Conservation (phyloP, 2,797 vertebrate species). For the Onychomys arenicola region DNA sequence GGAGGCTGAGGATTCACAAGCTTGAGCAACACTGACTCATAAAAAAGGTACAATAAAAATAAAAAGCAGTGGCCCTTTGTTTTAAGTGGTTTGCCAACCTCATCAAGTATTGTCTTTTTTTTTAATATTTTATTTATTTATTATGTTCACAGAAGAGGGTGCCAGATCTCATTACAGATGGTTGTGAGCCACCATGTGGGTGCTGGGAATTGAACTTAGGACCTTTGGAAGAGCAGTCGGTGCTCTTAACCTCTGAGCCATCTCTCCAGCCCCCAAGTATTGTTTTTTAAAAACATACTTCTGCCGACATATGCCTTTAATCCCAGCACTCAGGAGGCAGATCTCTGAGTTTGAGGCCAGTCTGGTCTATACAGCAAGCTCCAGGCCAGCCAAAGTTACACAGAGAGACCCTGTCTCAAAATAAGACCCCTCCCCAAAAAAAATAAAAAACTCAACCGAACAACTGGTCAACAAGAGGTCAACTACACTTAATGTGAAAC, state of each 20-base stretch:
- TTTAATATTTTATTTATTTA: no score
- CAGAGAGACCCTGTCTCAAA: not conserved
- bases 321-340: not conserved
- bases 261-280: no score
- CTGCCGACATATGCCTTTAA: not conserved
- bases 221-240: no score
- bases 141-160: no score
- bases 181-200: no score
- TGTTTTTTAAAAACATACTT: slow-evolving; percentile 28
- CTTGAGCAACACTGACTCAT: not conserved
- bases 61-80: slow-evolving; percentile 22
- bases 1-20: not conserved
- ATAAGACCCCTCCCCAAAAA: not conserved
- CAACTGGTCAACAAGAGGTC: slow-evolving; percentile 43
- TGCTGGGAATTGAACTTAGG: no score
- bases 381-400: not conserved
- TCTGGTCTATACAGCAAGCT: not conserved
- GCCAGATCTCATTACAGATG: no score
- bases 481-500: not conserved
- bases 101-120: slow-evolving; percentile 19
- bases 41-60: not conserved
- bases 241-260: no score
- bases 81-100: slow-evolving; percentile 25
- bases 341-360: not conserved
- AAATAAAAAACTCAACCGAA: not conserved